Conservation (phyloP, 2,888 invertebrate genomes). For the Hydraecia micacea region DNA sequence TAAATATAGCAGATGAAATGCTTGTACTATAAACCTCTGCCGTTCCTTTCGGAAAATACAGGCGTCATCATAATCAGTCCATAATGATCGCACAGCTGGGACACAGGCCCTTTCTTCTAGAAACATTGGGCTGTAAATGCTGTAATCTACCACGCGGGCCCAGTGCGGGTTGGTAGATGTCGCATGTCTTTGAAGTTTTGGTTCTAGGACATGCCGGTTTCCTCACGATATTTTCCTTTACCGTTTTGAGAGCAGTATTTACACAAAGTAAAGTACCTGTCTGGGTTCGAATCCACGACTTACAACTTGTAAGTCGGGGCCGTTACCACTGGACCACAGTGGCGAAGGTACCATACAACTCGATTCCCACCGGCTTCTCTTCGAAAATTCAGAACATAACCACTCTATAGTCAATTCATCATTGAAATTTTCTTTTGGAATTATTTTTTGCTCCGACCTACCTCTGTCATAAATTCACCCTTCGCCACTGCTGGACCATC, state of each 20-base stretch:
- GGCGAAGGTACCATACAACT: no score
- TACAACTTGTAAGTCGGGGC: not conserved
- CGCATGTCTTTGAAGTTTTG: not conserved
- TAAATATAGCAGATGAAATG: no score
- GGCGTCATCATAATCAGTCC: no score
- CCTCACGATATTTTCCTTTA: not conserved
- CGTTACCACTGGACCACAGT: not conserved
- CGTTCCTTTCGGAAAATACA: not conserved
- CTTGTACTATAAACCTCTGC: no score
- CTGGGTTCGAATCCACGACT: no score
- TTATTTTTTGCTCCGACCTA: no score
- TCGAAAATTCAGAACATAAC: no score
- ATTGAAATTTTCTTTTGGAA: no score
- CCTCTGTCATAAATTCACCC: no score
- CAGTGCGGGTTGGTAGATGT: not conserved
- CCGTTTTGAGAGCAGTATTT: not conserved
- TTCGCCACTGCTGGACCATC: not conserved
- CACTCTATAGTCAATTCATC: no score
- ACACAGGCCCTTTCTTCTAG: not conserved
- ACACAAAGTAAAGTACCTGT: not conserved
- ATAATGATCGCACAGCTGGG: no score
- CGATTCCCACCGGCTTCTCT: no score
- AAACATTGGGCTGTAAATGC: not conserved
- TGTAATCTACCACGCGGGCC: not conserved
- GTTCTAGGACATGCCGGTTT: not conserved